Base-by-base conservation (phyloP, 2,113 vertebrate species). In the Carassius gibelio region DNA sequence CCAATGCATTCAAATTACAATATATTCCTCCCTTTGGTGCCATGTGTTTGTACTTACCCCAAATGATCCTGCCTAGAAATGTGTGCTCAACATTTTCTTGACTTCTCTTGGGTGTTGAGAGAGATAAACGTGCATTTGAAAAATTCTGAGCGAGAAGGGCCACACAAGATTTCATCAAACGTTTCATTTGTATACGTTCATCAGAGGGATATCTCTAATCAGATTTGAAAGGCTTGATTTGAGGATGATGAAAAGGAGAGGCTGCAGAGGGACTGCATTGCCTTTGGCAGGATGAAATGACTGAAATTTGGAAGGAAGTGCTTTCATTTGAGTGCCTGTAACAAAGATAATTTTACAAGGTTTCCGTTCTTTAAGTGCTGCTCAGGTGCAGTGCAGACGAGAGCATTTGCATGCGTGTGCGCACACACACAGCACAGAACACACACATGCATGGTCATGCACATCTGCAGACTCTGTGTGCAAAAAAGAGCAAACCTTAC, bases 311-410 rank as follows among this genome's bases (percentile, higher is more conserved):
- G 71, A 72, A 72, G 83, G 79, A 14, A 64, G 26, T 23, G 81
- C 52, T 89, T 92, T 88, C 89, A 91, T 92, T 91, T 89, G 88
- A 88, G 87, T 80, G 83, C 38, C 82, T 61, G 85, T 90, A 92
- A 93, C 90, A 38, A 38, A 85, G 90, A 91, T 92, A 75, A 91
- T 90, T 92, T 91, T 91, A 91, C 85, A 79, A 89, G 88, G 83
- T 92, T 92, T 92, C 88, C 89, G 48, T 89, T 92, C 88, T 89
- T 90, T 91, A 90, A 89, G 23, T 69, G 78, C 52, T 48, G 50
- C 55, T 90, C 91, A 92, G 91, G 91, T 93, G 88, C 87, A 55
- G 71, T 1, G 5, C 88, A 90, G 74, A 88, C 83, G 75, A 45
- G 26, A 81, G 50, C 36, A 5, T 42, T 48, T 62, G 57, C 62